Percentiles rank a stretch among this genome's conserved stretches.
These are phyloP conservation scores for Leguminivora glycinivorella DNA, from an alignment of 1,140 invertebrate species.

Conservation along the genomic window DNA sequence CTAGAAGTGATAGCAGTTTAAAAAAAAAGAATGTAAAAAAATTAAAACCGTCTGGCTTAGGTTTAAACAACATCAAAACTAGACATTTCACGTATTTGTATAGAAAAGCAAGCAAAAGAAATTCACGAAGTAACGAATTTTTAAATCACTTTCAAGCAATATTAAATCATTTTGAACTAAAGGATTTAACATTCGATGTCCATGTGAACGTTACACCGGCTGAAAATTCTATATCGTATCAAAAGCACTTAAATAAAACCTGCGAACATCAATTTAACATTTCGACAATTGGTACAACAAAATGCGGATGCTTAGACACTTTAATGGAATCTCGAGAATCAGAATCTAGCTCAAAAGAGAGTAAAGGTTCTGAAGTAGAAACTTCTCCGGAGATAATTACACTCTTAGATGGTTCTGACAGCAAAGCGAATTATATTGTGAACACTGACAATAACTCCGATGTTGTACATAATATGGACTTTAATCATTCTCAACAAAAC, in stretches of 20 bases:
- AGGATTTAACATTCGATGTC: conserved; percentile 55
- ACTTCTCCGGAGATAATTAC: conserved; percentile 49
- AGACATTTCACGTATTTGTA: conserved; percentile 43
- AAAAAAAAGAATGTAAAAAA: conserved; percentile 11
- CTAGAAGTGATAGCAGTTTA: not conserved
- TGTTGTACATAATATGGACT: not conserved
- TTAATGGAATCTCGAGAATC: conserved; percentile 16
- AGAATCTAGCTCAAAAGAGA: conserved; percentile 28
- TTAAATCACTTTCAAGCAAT: conserved; percentile 50
- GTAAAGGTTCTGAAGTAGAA: conserved; percentile 19
- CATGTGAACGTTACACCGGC: conserved; percentile 47
- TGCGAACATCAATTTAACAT: not conserved
- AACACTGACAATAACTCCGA: conserved; percentile 35
- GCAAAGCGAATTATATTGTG: conserved; percentile 50
- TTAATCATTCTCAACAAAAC: too few species aligned
- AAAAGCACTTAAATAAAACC: conserved; percentile 28
- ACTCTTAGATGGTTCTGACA: conserved; percentile 52
- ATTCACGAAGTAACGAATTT: conserved; percentile 35
- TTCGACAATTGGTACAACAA: not conserved
- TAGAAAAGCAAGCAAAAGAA: conserved; percentile 38
- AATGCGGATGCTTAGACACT: not conserved
- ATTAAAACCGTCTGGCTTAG: not conserved
- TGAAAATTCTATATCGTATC: conserved; percentile 29
- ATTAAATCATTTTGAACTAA: conserved; percentile 50
- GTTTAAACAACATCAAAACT: conserved; percentile 33